Conservation (phyloP, 2,113 vertebrate genomes). For the Oreochromis spilurus region DNA sequence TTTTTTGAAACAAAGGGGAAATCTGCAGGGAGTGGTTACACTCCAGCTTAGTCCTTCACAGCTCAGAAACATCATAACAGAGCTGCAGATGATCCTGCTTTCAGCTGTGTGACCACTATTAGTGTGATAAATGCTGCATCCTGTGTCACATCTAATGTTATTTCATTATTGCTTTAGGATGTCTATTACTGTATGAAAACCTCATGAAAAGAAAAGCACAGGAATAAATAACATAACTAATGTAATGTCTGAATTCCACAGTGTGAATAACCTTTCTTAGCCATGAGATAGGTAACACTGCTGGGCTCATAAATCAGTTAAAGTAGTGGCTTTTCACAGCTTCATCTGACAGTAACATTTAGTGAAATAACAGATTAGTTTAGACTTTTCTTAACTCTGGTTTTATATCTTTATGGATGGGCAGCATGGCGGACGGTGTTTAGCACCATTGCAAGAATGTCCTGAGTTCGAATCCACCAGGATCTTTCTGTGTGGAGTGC, state of each 20-base stretch:
- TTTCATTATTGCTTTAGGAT: background rate
- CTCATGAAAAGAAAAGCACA: background rate
- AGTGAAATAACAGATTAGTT: background rate
- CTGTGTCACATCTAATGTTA: background rate
- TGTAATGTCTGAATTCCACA: background rate
- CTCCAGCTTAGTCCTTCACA: background rate
- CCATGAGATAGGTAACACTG: background rate
- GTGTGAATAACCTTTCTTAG: background rate
- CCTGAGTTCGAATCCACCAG: background rate
- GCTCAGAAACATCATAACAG: background rate
- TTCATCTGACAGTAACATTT: background rate
- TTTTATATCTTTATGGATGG: background rate
- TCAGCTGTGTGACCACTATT: background rate
- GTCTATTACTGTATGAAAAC: background rate
- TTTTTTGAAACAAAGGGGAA: constrained; percentile 15
- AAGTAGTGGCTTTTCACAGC: background rate
- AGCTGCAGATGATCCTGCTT: background rate
- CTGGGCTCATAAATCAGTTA: background rate
- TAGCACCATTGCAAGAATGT: background rate
- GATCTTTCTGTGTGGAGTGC: background rate
- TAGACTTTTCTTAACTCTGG: background rate
- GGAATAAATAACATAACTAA: background rate
- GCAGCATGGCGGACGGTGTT: rapidly evolving
- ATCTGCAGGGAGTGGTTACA: constrained; percentile 23
- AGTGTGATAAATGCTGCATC: background rate